These are phyloP conservation scores for Agrypnia vestita DNA, from an alignment of 1,140 invertebrate species.

Conservation along the genomic window DNA sequence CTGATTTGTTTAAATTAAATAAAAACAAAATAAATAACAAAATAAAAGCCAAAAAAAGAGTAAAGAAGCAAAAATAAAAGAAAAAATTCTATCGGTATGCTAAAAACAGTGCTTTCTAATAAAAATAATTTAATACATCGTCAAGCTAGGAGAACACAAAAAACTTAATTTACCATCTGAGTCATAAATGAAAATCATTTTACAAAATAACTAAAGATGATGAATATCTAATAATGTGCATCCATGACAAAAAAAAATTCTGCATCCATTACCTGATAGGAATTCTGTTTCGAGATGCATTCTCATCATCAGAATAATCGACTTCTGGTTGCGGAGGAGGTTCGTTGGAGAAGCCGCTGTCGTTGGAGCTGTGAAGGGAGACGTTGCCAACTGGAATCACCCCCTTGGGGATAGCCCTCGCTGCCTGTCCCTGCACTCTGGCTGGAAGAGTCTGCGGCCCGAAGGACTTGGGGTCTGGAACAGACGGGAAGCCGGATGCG, in stretches of 20 bases:
- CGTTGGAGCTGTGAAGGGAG: constrained; percentile 90
- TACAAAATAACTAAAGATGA: not conserved
- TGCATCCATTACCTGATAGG: constrained; percentile 79
- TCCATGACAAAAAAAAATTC: not conserved
- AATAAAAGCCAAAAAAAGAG: not conserved
- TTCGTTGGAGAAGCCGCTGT: constrained; percentile 93
- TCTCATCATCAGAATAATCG: constrained; percentile 92
- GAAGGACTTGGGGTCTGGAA: constrained; percentile 72
- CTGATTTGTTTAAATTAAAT: constrained; percentile 54
- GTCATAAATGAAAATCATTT: too few relatives aligned
- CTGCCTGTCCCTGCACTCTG: constrained; percentile 66
- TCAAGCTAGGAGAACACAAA: not conserved
- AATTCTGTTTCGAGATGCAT: constrained; percentile 74
- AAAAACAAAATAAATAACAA: constrained; percentile 58
- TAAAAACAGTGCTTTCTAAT: not conserved
- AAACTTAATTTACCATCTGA: not conserved
- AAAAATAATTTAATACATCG: not conserved
- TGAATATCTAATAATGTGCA: not conserved
- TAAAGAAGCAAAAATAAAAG: not conserved
- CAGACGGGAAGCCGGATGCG: constrained; percentile 72
- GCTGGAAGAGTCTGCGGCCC: constrained; percentile 68
- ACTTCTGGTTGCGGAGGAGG: constrained; percentile 90
- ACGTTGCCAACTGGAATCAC: constrained; percentile 78
- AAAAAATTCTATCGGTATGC: not conserved
- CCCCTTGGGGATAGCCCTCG: constrained; percentile 65